phyloP scores from a whole-genome alignment of 2,797 vertebrate species.

The Sarcoramphus papa region DNA sequence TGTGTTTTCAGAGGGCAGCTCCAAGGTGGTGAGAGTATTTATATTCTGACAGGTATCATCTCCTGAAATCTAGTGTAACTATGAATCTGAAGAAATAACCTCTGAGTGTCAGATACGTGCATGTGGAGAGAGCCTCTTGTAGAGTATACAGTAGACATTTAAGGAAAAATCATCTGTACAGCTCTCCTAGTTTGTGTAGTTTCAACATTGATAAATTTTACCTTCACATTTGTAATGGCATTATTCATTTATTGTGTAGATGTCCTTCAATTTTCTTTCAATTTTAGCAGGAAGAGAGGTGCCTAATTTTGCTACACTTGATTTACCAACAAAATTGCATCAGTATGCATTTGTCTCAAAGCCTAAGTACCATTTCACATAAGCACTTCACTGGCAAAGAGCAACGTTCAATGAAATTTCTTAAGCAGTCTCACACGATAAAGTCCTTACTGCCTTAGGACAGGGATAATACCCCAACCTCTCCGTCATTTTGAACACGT shows the following conservation, averaged over 20 bases:
- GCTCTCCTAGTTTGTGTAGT: background rate
- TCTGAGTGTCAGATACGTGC: background rate
- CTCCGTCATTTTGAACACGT: background rate
- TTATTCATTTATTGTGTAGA: background rate
- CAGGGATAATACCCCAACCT: background rate
- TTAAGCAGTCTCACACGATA: background rate
- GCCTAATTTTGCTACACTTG: slow-evolving; percentile 18
- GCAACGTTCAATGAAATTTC: background rate
- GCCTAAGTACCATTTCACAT: background rate
- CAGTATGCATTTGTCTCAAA: background rate
- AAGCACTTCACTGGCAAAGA: slow-evolving; percentile 1
- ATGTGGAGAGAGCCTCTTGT: background rate
- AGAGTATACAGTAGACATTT: background rate
- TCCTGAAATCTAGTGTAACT: background rate
- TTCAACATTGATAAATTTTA: background rate
- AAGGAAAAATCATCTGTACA: background rate
- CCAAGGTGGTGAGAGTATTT: background rate
- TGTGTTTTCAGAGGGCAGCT: background rate
- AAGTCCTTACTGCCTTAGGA: background rate
- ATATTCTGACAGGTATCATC: background rate
- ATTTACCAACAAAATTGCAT: slow-evolving; percentile 41
- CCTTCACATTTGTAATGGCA: background rate
- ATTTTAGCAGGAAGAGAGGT: background rate
- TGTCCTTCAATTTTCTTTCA: slow-evolving; percentile 15
- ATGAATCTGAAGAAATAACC: background rate